Conservation (phyloP, 2,888 invertebrate species). For the Celastrina argiolus region DNA sequence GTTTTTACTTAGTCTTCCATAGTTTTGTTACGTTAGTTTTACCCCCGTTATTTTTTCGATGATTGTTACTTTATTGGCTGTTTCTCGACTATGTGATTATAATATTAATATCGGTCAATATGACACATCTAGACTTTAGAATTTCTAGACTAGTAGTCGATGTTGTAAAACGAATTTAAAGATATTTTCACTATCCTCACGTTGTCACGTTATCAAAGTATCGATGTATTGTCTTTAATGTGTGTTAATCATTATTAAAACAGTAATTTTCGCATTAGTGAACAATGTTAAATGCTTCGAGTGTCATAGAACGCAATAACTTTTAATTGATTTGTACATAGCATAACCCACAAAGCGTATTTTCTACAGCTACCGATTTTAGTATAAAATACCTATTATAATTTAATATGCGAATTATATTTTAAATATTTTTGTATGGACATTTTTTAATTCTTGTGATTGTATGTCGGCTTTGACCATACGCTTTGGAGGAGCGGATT, state of each 20-base stretch:
- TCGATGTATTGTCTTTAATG: not conserved
- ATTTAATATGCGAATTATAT: slow-evolving; percentile 16
- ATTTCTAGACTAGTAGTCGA: not conserved
- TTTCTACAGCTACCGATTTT: not conserved
- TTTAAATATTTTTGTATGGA: slow-evolving; percentile 21
- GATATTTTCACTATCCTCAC: not conserved
- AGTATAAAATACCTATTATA: slow-evolving; percentile 9
- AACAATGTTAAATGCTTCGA: not conserved
- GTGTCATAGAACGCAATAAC: not conserved
- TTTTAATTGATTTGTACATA: slow-evolving; percentile 17
- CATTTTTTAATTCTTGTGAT: slow-evolving; percentile 7
- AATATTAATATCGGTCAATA: not conserved
- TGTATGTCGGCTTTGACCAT: slow-evolving; percentile 7
- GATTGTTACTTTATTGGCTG: slow-evolving; percentile 3
- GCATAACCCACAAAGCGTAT: not conserved
- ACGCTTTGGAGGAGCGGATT: not conserved
- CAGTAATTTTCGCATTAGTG: not conserved
- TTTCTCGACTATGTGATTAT: not conserved
- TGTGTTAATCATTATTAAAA: not conserved
- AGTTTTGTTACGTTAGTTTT: slow-evolving; percentile 12
- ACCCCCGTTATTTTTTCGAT: not conserved
- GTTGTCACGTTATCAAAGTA: not conserved
- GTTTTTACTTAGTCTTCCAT: slow-evolving; percentile 13
- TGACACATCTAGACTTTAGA: not conserved
- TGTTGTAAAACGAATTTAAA: not conserved